Evolutionary conservation across 2,888 invertebrate species (phyloP), one percentile per base, ranked within the genome.

Genomic region (Polyommatus iphigenia): DNA sequence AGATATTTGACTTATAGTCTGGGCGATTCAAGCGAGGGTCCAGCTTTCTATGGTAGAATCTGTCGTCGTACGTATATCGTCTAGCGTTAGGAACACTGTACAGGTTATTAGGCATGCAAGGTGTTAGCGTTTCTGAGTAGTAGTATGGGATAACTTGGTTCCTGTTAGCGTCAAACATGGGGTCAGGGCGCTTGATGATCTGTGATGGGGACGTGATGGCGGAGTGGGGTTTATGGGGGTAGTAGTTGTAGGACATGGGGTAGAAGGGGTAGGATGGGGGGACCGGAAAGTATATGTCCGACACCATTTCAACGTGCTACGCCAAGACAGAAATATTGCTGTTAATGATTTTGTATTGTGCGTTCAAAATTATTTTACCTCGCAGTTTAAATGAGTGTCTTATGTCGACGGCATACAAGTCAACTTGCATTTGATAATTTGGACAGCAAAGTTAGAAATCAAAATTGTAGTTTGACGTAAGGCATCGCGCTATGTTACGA

Each of bases 241-340:
- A 91, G 85, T 88, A 95, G 94, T 87, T 94, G 82, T 92, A 91
- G 82, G 91, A 92, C 78, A 91, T 90, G 50, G 90, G 93, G 83
- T 93, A 90, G 84, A 91, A 90, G 84, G 93, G 91, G 85, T 91
- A 91, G 81, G 93, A 91, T 72, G 92, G 90, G 32, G 93, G 91
- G 82, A 94, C 90, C 32, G 96, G 96, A 85, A 96, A 95, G 93
- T 96, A 96, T 89, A 96, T 95, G 92, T 96, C 96, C 94, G 96
- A 96, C 95, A 96, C 96, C 95, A 96, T 95, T 95, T 96, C 96
- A 94, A 95, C 95, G 92, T 95, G 96, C 96, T 96, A 95, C 93
- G 94, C 91, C 90, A 89, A 92, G 91, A 91, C 88, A 92, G 92
- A 92, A 94, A 90, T 87, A 87, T 87, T 85, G 87, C 91, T 93